Base-by-base conservation (phyloP, 2,113 vertebrate genomes). In the Neomonachus schauinslandi region DNA sequence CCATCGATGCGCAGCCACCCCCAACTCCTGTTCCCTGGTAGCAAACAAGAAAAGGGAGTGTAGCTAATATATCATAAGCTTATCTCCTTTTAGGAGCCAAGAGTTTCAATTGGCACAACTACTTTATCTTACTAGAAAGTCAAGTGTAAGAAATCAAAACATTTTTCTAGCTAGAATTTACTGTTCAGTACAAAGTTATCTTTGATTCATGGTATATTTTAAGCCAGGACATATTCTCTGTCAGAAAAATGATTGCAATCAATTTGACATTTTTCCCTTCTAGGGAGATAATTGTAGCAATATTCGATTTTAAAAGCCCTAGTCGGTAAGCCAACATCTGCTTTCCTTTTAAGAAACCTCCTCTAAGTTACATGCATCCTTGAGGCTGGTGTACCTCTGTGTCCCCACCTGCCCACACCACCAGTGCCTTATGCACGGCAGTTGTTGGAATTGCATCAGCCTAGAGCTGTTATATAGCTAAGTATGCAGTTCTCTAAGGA, bases 151-250 rank as follows among this genome's bases (percentile, higher is more conserved):
- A 71, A 92, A 53, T 89, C 67, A 88, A 11, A 77, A 69, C 77
- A 83, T 71, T 97, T 96, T 85, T 81, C 39, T 94, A n/a, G 2
- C 72, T 82, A 76, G 85, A 87, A 88, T 46, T 96, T 83, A 81
- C 36, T 77, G 82, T 22, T 82, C 28, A 71, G 12, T 72, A 59
- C 42, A 63, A 67, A 88, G 42, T 80, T 94, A 76, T 53, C 42
- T 93, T 93, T 95, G 82, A 88, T 74, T 94, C 74, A 16, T 93
- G 31, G 42, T 77, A 57, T 72, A 65, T 95, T 95, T 93, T 95
- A 93, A 74, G 57, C 26, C 12, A 91, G n/a, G 42, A 72, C 55
- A 83, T 85, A 65, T 13, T 93, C 36, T 85, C 8, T 76, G 33
- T 57, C 61, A 87, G 46, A 96, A 79, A 22, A 77, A 1, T 95